A percentile compares a stretch with the other conserved stretches of the same genome.
Evolutionary conservation across 2,888 invertebrate genomes (phyloP).

Genomic region (Lathronympha strigana): DNA sequence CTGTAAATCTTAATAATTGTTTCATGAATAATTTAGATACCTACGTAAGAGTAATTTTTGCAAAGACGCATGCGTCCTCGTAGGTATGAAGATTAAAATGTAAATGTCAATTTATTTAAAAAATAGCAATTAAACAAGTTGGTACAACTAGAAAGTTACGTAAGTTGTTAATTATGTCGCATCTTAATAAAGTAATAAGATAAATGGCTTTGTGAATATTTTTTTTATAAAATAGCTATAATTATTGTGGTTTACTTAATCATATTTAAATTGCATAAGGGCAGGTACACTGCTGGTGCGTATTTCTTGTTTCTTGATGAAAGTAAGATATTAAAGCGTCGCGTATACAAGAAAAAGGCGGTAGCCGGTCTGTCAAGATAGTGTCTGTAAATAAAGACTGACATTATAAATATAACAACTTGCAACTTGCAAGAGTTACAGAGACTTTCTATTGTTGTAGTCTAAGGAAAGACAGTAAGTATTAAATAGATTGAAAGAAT

Average conservation of each 20-base stretch:
- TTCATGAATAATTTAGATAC: too few relatives aligned
- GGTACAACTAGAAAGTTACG: constrained; percentile 13
- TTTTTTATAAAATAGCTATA: too few relatives aligned
- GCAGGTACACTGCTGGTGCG: background rate
- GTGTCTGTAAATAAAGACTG: background rate
- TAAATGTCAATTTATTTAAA: constrained; percentile 19
- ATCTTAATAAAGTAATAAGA: constrained; percentile 21
- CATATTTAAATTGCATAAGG: constrained; percentile 17
- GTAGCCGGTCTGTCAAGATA: background rate
- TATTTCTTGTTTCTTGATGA: constrained; percentile 6
- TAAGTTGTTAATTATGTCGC: constrained; percentile 24
- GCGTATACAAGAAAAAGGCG: constrained; percentile 15
- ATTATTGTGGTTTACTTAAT: constrained; percentile 11
- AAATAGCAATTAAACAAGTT: constrained; percentile 24
- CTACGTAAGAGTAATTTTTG: background rate
- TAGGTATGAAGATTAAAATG: background rate
- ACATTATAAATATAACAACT: background rate
- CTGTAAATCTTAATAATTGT: too few relatives aligned
- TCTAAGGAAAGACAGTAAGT: background rate
- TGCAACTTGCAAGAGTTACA: background rate
- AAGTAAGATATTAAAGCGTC: background rate
- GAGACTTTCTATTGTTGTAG: background rate
- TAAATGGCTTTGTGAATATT: too few relatives aligned
- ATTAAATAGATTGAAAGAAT: too few relatives aligned
- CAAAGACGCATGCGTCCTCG: background rate